Evolutionary conservation across 2,888 invertebrate species (phyloP).

Genomic region (Andricus curvator): DNA sequence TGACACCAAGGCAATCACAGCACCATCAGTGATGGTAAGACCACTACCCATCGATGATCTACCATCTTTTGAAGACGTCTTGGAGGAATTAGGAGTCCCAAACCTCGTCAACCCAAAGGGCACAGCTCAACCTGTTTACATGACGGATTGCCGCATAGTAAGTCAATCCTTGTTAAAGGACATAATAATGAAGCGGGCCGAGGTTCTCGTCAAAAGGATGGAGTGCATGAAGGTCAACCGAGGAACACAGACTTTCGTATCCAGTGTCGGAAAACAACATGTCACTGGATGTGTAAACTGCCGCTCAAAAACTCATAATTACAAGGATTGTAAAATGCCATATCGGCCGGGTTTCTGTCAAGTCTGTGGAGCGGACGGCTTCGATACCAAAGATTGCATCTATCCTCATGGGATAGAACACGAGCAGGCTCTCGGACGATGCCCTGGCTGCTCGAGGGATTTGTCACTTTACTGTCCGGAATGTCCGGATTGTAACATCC

Average conservation of each 20-base stretch:
- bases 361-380: background rate
- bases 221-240: no score
- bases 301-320: background rate
- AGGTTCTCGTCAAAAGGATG: no score
- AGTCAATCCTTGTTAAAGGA: slow-evolving; percentile 10
- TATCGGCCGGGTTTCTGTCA: slow-evolving; percentile 5
- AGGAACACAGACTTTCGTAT: no score
- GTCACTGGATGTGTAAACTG: slow-evolving; percentile 44
- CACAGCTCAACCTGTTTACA: background rate
- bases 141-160: slow-evolving; percentile 38
- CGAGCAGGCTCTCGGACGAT: background rate
- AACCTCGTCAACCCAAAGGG: no score
- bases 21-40: no score
- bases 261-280: slow-evolving; percentile 40
- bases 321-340: slow-evolving; percentile 13
- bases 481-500: no score
- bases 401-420: background rate
- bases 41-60: no score
- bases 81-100: no score
- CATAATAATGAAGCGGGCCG: no score
- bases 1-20: no score
- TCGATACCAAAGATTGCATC: background rate
- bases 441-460: background rate
- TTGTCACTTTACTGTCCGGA: no score
- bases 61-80: no score